Evolutionary conservation across 2,797 vertebrate genomes (phyloP).

Genomic region (Smutsia gigantea): DNA sequence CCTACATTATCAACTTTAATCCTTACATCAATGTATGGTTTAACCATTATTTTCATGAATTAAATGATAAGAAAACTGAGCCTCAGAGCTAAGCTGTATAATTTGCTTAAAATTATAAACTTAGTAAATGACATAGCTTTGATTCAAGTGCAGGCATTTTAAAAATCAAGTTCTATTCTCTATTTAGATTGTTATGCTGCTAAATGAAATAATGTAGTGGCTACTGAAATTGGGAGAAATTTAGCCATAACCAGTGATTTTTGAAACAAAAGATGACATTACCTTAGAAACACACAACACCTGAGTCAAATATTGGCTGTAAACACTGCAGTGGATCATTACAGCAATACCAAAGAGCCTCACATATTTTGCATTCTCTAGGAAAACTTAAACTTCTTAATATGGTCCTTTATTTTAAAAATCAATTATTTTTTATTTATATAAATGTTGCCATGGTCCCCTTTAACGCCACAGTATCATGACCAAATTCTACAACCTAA

Average conservation of each 20-base stretch:
- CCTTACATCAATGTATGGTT: background rate
- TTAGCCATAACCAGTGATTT: background rate
- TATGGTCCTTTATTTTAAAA: background rate
- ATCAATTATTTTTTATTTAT: background rate
- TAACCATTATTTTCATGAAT: constrained; percentile 13
- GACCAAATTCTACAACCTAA: background rate
- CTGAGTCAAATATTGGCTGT: background rate
- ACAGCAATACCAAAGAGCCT: background rate
- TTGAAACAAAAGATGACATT: background rate
- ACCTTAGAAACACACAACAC: background rate
- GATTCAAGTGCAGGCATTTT: background rate
- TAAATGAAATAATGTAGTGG: background rate
- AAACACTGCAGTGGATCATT: background rate
- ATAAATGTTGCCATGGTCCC: background rate
- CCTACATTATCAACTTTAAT: background rate
- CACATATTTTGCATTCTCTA: background rate
- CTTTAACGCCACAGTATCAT: background rate
- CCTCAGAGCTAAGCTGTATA: background rate
- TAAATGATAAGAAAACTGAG: background rate
- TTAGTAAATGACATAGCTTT: background rate
- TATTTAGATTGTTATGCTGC: background rate
- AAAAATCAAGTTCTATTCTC: background rate
- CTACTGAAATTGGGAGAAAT: background rate
- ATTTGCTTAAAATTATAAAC: background rate
- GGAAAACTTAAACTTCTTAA: background rate